A percentile compares a stretch with the other conserved stretches of the same genome.
These are phyloP conservation scores for Drosophila ezoana DNA, from an alignment of 2,888 invertebrate genomes.

Conservation along the genomic window DNA sequence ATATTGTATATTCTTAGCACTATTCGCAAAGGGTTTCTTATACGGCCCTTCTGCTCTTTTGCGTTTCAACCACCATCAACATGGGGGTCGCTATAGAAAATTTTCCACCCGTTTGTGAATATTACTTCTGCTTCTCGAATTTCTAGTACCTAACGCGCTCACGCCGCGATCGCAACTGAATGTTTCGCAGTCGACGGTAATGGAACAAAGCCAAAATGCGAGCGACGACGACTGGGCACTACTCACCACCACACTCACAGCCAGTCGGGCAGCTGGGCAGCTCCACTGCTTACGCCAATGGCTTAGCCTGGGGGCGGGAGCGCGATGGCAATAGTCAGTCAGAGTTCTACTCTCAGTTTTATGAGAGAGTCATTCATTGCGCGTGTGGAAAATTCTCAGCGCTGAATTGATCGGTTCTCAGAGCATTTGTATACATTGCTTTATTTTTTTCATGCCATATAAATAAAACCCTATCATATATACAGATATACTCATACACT, in stretches of 20 bases:
- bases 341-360: conserved; percentile 40
- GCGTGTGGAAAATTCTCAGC: conserved; percentile 15
- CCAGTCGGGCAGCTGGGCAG: conserved; percentile 27
- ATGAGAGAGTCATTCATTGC: conserved; percentile 14
- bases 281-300: conserved; percentile 42
- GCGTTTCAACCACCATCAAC: conserved; percentile 67
- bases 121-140: conserved; percentile 21
- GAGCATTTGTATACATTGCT: conserved; percentile 16
- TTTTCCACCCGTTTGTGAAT: conserved; percentile 67
- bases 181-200: conserved; percentile 57
- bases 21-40: conserved; percentile 30
- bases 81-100: conserved; percentile 55
- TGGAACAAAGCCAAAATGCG: conserved; percentile 62
- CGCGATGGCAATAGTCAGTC: conserved; percentile 42
- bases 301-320: conserved; percentile 16
- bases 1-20: conserved; percentile 24
- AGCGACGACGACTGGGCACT: conserved; percentile 30
- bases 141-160: conserved; percentile 70
- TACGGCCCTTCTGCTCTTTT: conserved; percentile 23
- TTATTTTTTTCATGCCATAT: conserved; percentile 26
- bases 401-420: conserved; percentile 50
- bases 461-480: not conserved
- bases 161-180: conserved; percentile 82
- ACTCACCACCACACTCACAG: conserved; percentile 39
- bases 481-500: not conserved